Evolutionary conservation across 2,113 vertebrate genomes (phyloP), one percentile per base, ranked within the genome.

Genomic region (Panthera uncia): DNA sequence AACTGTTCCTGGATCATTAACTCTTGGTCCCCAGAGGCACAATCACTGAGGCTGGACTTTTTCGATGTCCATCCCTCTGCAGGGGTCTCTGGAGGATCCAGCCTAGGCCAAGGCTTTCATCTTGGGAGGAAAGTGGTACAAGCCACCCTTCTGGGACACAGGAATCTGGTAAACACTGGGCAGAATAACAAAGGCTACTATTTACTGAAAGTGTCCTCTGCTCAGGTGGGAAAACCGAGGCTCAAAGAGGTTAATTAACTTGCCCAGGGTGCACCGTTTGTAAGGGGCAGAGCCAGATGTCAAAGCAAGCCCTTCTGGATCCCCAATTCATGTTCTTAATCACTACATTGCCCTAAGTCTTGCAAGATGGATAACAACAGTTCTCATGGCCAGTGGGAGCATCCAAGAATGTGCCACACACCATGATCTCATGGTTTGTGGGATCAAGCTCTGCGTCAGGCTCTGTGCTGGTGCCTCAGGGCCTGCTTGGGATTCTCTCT

Each of bases 221-320:
- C 74, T 73, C 33, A 14, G 41, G 33, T 87, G 25, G 57, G 84
- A 74, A 97, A 96, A 94, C 36, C 41, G 96, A 97, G 96, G 33
- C 69, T 95, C 57, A 52, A 74, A 92, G 66, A 55, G 36, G 48
- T 69, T 73, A 16, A 80, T 55, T 73, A 66, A 74, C 13, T 68
- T 45, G 25, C 68, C 33, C 68, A 50, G 29, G 8, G 12, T 19
- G 45, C 19, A 90, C 14, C 94, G 41, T 38, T 76, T 76, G 19
- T 80, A 80, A 84, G 33, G 15, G 31, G 50, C 36, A 89, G 90
- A 89, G 38, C 10, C 31, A 55, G 74, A 71, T 23, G 27, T 36
- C 73, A 71, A 25, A 94, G 61, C 10, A 90, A 79, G 69, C 8
- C 31, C 8, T 0, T 27, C 36, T 76, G 4, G 5, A 8, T 14